Evolutionary conservation across 2,113 vertebrate genomes (phyloP).

Genomic region (Corythornis madagascariensis): DNA sequence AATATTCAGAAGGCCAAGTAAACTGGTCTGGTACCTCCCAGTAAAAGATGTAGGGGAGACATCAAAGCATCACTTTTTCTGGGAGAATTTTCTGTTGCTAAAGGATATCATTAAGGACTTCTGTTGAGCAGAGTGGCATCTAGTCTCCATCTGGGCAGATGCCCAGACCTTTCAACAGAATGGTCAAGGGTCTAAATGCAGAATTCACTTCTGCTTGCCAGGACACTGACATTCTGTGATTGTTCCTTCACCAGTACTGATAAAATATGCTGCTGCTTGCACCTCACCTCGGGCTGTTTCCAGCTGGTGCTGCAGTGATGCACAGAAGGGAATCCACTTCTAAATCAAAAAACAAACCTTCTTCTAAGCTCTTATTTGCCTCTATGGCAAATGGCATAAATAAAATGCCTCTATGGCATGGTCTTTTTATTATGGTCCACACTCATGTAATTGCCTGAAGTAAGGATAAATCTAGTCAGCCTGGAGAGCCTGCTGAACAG

Average conservation of each 20-base stretch:
- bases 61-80: not conserved
- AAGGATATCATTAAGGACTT: not conserved
- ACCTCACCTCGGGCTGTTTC: not conserved
- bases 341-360: not conserved
- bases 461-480: not conserved
- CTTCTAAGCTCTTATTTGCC: not conserved
- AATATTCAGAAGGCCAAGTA: not conserved
- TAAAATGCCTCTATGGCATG: not conserved
- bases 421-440: not conserved
- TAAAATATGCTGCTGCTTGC: not conserved
- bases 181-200: not conserved
- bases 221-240: not conserved
- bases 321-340: not conserved
- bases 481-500: not conserved
- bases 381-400: no score
- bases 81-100: not conserved
- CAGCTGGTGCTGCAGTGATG: not conserved
- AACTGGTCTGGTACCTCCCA: not conserved
- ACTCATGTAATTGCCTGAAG: not conserved
- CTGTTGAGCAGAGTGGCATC: not conserved
- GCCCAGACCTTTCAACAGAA: not conserved
- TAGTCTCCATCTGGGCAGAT: not conserved
- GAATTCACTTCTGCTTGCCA: not conserved
- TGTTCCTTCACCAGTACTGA: not conserved
- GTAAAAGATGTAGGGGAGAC: not conserved